These are phyloP conservation scores for Bettongia penicillata DNA, from an alignment of 2,113 vertebrate genomes.

Conservation along the genomic window DNA sequence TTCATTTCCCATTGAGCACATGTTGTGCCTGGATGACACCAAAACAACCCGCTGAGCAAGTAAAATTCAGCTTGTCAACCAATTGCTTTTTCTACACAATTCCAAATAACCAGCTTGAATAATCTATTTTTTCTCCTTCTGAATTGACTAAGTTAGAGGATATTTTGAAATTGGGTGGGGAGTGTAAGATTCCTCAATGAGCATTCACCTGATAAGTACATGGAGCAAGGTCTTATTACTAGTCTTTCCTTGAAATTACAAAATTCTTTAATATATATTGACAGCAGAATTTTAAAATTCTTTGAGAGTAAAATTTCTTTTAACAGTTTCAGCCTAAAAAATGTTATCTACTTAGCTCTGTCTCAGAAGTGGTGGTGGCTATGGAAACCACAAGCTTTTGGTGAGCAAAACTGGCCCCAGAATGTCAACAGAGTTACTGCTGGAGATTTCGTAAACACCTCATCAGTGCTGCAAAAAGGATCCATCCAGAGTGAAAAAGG, in stretches of 20 bases:
- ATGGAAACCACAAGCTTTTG: neutral
- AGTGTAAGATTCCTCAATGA: neutral
- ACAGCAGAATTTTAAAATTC: neutral
- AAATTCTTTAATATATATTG: neutral
- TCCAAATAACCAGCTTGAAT: neutral
- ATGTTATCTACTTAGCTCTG: neutral
- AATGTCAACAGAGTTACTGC: no score
- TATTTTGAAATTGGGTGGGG: neutral
- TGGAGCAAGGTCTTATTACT: slow-evolving; percentile 11
- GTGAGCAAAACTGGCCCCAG: no score
- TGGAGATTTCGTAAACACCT: no score
- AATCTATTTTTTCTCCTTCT: neutral
- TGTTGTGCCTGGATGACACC: neutral
- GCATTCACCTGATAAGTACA: neutral
- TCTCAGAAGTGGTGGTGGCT: neutral
- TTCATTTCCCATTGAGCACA: neutral
- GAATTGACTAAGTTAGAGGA: neutral
- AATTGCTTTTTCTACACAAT: slow-evolving; percentile 8
- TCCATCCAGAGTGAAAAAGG: no score
- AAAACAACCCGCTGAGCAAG: neutral
- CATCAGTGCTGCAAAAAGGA: no score
- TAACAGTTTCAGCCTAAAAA: neutral
- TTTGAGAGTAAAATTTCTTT: neutral
- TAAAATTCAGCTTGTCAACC: slow-evolving; percentile 2
- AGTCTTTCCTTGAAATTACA: neutral